Evolutionary conservation across 2,113 vertebrate species (phyloP).

Genomic region (Lycocorax pyrrhopterus): DNA sequence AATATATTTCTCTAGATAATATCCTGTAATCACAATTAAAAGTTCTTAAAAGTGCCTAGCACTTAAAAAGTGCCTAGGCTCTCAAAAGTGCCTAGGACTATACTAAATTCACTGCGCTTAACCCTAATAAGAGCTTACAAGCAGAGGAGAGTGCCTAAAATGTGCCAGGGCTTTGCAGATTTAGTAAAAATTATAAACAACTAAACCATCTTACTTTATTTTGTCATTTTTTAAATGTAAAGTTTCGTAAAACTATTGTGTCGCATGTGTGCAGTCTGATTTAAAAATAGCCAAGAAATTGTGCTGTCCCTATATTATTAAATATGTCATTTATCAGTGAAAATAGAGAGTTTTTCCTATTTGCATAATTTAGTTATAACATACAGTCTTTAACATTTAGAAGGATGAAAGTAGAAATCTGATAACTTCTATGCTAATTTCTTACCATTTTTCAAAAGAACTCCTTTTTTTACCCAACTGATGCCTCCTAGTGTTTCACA

Average conservation of each 20-base stretch:
- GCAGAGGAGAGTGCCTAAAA: background rate
- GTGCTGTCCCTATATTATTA: background rate
- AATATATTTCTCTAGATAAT: background rate
- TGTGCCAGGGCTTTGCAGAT: background rate
- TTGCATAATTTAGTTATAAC: constrained; percentile 41
- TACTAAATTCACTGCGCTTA: background rate
- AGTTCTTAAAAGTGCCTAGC: background rate
- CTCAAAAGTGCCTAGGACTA: background rate
- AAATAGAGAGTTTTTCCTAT: background rate
- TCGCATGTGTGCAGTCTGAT: background rate
- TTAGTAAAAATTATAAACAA: constrained; percentile 1
- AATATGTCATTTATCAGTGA: background rate
- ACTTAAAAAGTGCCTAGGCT: background rate
- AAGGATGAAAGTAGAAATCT: constrained; percentile 29
- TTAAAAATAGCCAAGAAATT: constrained; percentile 22
- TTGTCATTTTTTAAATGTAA: background rate
- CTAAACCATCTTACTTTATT: background rate
- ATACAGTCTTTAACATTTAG: constrained; percentile 32
- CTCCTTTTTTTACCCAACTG: constrained; percentile 69
- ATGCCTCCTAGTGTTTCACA: constrained; percentile 78
- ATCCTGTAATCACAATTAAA: background rate
- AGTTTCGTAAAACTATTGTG: background rate
- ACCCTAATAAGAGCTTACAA: background rate
- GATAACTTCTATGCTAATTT: constrained; percentile 60
- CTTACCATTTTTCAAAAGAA: constrained; percentile 61